Evolutionary conservation across 35 echinoderm and acorn worm genomes (phyloP).

Genomic region (Eucidaris tribuloides): DNA sequence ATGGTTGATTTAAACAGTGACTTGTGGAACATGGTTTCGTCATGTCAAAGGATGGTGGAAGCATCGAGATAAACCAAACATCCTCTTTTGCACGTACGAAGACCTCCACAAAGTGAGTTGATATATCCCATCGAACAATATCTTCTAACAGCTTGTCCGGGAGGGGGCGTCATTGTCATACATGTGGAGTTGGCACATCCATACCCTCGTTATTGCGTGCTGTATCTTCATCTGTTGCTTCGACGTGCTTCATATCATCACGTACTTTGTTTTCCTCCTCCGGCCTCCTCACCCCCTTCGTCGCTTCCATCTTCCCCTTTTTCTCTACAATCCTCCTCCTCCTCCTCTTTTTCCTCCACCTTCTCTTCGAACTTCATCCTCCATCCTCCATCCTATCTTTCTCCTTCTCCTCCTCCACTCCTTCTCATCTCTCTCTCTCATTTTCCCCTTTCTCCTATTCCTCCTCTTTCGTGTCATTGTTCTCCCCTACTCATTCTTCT

Average conservation of each 20-base stretch:
- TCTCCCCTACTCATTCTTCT: neutral
- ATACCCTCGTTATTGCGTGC: neutral
- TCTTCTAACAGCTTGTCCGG: no score
- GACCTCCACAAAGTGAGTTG: neutral
- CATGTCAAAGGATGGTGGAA: slow-evolving; percentile 7
- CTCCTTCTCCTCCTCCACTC: no score
- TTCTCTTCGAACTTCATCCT: neutral
- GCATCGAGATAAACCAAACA: neutral
- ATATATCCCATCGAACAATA: no score
- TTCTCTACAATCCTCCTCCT: neutral
- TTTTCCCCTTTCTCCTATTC: neutral
- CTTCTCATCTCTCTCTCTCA: no score
- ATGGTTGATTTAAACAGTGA: no score
- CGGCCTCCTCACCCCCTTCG: neutral
- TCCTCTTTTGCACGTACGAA: slow-evolving; percentile 5
- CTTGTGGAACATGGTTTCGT: neutral
- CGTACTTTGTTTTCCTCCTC: neutral
- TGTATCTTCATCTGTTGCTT: neutral
- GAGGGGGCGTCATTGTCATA: no score
- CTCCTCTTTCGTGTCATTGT: no score
- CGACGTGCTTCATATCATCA: neutral
- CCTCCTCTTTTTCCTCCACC: no score
- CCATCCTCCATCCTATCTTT: neutral
- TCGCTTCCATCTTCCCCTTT: neutral
- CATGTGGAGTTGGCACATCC: no score